These are phyloP conservation scores for Paratilapia polleni DNA, from an alignment of 2,113 vertebrate species.

Conservation along the genomic window DNA sequence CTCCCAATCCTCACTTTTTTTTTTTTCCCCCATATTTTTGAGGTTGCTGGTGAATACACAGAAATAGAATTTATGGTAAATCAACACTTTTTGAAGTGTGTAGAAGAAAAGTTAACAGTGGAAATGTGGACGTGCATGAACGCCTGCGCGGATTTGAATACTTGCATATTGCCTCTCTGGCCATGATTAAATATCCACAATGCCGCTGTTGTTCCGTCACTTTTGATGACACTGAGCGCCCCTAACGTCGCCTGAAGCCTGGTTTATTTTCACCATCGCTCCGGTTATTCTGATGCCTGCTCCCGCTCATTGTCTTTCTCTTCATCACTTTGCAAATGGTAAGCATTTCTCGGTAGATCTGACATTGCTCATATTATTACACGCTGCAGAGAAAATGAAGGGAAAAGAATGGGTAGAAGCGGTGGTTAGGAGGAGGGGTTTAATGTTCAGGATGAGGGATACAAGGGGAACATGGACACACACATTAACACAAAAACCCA, in stretches of 20 bases:
- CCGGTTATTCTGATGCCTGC: constrained; percentile 27
- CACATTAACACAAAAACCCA: constrained; percentile 8
- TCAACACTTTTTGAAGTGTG: constrained; percentile 40
- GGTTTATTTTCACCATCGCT: constrained; percentile 44
- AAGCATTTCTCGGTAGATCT: constrained; percentile 30
- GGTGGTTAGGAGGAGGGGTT: constrained; percentile 11
- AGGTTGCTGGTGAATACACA: constrained; percentile 2
- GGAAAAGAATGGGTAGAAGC: not conserved
- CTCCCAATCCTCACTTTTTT: not conserved
- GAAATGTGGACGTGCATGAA: not conserved
- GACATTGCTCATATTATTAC: constrained; percentile 21
- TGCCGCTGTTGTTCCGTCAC: constrained; percentile 58
- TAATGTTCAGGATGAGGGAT: constrained; percentile 27
- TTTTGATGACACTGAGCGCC: constrained; percentile 58
- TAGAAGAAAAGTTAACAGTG: constrained; percentile 9
- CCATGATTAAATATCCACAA: constrained; percentile 71
- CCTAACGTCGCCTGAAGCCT: constrained; percentile 45
- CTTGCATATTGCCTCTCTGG: constrained; percentile 26
- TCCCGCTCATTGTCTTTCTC: constrained; percentile 42
- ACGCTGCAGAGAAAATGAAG: not conserved
- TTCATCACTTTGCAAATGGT: constrained; percentile 55
- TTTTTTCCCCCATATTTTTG: not conserved
- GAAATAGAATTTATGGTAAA: constrained; percentile 37
- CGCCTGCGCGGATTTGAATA: not conserved
- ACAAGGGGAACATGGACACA: not conserved